Percentiles rank a stretch among this genome's conserved stretches.
Evolutionary conservation across 2,113 vertebrate genomes (phyloP).

Genomic region (Cebidichthys violaceus): DNA sequence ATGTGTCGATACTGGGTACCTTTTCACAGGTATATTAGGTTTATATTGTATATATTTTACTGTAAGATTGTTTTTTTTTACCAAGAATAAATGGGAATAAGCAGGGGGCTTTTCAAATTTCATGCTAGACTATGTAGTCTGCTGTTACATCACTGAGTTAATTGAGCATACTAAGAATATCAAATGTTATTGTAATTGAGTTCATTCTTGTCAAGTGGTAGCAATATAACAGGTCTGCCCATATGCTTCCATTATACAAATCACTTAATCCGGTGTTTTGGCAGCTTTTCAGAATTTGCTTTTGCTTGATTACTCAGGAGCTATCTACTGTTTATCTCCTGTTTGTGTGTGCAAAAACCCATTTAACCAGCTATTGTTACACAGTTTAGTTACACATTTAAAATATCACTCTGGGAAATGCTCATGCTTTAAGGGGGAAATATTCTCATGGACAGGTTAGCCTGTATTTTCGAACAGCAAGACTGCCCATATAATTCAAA

Average conservation of each 20-base stretch:
- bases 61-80: neutral
- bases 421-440: neutral
- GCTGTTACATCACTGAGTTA: slow-evolving; percentile 5
- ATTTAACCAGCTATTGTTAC: slow-evolving; percentile 18
- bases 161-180: slow-evolving; percentile 10
- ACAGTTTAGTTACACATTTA: neutral
- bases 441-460: neutral
- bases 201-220: slow-evolving; percentile 31
- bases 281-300: slow-evolving; percentile 15
- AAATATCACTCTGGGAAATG: neutral
- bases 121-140: neutral
- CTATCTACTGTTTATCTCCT: slow-evolving; percentile 6
- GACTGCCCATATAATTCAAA: neutral
- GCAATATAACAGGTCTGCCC: neutral
- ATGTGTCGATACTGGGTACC: neutral
- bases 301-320: slow-evolving; percentile 29
- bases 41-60: neutral
- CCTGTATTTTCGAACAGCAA: neutral
- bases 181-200: slow-evolving; percentile 2
- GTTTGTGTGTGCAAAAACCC: slow-evolving; percentile 22
- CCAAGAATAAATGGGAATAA: neutral
- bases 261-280: slow-evolving; percentile 38
- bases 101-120: neutral
- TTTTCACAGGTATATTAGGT: neutral
- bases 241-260: slow-evolving; percentile 29